phyloP scores from a whole-genome alignment of 2,888 invertebrate genomes.

The Poecilus cupreus region DNA sequence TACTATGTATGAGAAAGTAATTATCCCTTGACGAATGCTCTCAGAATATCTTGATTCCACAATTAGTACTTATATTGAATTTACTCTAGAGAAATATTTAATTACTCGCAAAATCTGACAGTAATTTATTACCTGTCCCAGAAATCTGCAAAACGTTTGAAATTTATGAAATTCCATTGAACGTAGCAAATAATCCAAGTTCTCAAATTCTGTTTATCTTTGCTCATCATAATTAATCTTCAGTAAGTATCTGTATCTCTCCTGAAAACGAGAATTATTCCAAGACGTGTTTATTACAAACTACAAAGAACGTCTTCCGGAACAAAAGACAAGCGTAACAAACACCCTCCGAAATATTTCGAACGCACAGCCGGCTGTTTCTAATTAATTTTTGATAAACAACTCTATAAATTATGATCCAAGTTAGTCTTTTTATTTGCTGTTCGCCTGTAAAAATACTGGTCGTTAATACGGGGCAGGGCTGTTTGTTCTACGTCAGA shows the following conservation, averaged over 20 bases:
- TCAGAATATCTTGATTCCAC: neutral
- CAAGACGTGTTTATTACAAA: neutral
- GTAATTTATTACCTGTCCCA: neutral
- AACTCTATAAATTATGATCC: conserved; percentile 43
- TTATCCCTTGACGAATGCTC: too few relatives aligned
- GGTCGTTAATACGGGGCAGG: conserved; percentile 29
- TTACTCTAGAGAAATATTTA: neutral
- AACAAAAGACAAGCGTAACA: conserved; percentile 35
- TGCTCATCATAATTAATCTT: conserved; percentile 19
- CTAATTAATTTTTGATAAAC: conserved; percentile 54
- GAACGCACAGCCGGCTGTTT: neutral
- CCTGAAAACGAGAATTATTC: conserved; percentile 10
- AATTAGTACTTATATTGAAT: neutral
- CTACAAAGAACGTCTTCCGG: neutral
- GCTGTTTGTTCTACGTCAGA: conserved; percentile 39
- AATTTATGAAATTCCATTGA: conserved; percentile 19
- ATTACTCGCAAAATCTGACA: neutral
- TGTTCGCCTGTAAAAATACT: conserved; percentile 28
- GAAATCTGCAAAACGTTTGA: neutral
- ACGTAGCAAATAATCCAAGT: neutral
- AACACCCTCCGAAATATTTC: conserved; percentile 25
- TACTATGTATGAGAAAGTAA: too few relatives aligned
- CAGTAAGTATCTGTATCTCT: conserved; percentile 3
- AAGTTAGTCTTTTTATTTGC: neutral
- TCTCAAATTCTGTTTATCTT: conserved; percentile 11